Conservation (phyloP, 2,113 vertebrate genomes). For the Cacatua alba region DNA sequence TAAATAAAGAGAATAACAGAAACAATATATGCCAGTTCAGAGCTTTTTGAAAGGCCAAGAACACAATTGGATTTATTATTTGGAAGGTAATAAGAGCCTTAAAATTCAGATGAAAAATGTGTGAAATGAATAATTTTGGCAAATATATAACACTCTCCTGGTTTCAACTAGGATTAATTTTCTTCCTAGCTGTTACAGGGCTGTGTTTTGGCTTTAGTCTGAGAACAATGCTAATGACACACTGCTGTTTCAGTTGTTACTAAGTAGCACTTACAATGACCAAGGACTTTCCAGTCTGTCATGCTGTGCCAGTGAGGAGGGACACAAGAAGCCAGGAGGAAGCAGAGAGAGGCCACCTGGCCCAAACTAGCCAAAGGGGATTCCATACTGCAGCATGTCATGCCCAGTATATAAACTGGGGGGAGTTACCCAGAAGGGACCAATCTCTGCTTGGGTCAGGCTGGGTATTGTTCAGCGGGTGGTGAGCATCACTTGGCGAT, state of each 20-base stretch:
- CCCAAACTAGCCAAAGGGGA: neutral
- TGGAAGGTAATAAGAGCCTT: neutral
- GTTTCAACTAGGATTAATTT: neutral
- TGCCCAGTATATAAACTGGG: neutral
- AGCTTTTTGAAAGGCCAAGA: neutral
- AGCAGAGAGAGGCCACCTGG: neutral
- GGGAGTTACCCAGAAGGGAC: neutral
- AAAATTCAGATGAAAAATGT: neutral
- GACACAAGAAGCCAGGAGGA: neutral
- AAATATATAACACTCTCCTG: neutral
- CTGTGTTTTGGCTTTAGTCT: neutral
- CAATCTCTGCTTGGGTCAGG: neutral
- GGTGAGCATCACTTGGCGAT: neutral
- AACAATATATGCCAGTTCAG: neutral
- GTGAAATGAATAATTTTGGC: neutral
- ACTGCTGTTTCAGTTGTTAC: neutral
- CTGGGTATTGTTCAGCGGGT: neutral
- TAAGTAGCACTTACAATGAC: neutral
- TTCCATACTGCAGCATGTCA: neutral
- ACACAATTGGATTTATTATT: neutral
- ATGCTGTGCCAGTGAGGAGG: neutral
- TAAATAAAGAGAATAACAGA: conserved; percentile 11
- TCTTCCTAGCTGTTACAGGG: neutral
- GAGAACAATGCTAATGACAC: neutral
- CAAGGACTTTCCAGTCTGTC: neutral